These are phyloP conservation scores for Lucilia cuprina DNA, from an alignment of 1,140 invertebrate genomes.

Conservation along the genomic window DNA sequence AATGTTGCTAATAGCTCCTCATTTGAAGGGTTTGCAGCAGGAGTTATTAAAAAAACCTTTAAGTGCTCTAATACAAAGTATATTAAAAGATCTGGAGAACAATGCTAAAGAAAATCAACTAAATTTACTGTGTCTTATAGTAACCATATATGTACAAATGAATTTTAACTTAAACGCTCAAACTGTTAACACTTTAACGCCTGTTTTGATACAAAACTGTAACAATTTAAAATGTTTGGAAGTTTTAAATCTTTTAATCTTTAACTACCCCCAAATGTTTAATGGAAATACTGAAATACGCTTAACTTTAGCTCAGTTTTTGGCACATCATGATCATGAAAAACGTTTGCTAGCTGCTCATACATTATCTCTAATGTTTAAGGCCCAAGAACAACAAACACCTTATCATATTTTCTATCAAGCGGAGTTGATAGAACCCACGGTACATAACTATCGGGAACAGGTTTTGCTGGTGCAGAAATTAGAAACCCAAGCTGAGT, in stretches of 20 bases:
- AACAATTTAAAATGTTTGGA: constrained; percentile 40
- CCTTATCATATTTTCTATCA: constrained; percentile 72
- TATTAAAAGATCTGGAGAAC: constrained; percentile 3
- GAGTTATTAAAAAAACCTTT: constrained; percentile 42
- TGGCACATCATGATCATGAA: constrained; percentile 41
- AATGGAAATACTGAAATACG: neutral
- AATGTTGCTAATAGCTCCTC: constrained; percentile 47
- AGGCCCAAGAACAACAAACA: constrained; percentile 35
- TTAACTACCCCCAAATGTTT: neutral
- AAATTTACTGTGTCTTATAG: constrained; percentile 39
- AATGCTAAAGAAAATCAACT: neutral
- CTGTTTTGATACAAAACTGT: constrained; percentile 23
- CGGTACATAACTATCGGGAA: constrained; percentile 79
- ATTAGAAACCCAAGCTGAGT: constrained; percentile 69
- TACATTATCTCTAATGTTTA: constrained; percentile 43
- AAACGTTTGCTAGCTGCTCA: constrained; percentile 50
- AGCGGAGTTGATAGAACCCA: constrained; percentile 72
- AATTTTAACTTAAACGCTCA: constrained; percentile 42
- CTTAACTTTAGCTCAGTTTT: constrained; percentile 36
- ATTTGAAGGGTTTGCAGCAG: constrained; percentile 47
- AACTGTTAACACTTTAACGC: neutral
- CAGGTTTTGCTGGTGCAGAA: constrained; percentile 77
- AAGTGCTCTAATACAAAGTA: constrained; percentile 36
- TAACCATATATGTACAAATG: constrained; percentile 49
- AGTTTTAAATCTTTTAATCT: constrained; percentile 36